Evolutionary conservation across 2,113 vertebrate species (phyloP).

Genomic region (Callionymus lyra): DNA sequence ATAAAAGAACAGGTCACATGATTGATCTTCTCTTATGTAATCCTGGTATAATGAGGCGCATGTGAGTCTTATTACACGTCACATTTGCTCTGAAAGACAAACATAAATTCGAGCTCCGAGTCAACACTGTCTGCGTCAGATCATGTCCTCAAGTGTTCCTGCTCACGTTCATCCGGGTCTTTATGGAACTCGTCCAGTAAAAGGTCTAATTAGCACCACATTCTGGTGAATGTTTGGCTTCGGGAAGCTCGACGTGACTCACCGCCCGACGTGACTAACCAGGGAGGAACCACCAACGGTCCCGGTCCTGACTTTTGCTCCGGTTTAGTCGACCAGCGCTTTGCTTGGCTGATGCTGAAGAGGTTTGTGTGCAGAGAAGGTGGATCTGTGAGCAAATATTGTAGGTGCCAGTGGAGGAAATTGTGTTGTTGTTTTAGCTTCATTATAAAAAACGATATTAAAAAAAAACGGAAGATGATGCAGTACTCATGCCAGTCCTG

Average conservation of each 20-base stretch:
- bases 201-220: background rate
- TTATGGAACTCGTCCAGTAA: conserved; percentile 2
- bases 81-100: conserved; percentile 4
- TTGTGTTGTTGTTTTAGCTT: too few relatives aligned
- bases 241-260: background rate
- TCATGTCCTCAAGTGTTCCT: conserved; percentile 13
- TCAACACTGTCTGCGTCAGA: conserved; percentile 7
- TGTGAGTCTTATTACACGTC: background rate
- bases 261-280: background rate
- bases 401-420: too few relatives aligned
- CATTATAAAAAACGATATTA: too few relatives aligned
- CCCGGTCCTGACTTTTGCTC: too few relatives aligned
- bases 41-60: background rate
- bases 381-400: too few relatives aligned
- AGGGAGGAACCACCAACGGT: too few relatives aligned
- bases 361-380: too few relatives aligned
- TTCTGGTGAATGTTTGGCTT: background rate
- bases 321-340: too few relatives aligned
- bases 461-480: too few relatives aligned
- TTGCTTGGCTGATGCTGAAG: too few relatives aligned
- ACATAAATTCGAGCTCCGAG: conserved; percentile 9
- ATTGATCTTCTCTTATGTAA: conserved; percentile 11
- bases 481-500: too few relatives aligned
- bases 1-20: too few relatives aligned
- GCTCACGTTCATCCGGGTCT: conserved; percentile 5